Evolutionary conservation across 2,888 invertebrate genomes (phyloP).

Genomic region (Gerosis bhagava): DNA sequence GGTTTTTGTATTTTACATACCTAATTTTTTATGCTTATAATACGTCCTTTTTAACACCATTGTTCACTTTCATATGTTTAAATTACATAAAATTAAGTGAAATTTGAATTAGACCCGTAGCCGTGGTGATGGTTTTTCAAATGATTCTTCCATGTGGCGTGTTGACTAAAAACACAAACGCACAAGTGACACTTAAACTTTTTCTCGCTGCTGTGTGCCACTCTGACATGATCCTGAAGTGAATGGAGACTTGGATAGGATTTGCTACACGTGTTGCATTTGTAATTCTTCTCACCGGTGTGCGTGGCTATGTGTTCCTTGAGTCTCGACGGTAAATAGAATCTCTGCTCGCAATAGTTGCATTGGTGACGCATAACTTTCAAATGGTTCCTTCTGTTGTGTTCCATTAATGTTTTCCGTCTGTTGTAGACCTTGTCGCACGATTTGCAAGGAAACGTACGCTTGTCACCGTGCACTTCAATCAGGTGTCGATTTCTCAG

Average conservation of each 20-base stretch:
- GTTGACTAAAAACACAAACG: constrained; percentile 77
- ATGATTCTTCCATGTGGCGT: constrained; percentile 80
- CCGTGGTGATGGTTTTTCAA: constrained; percentile 78
- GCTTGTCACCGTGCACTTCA: constrained; percentile 63
- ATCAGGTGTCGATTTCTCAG: constrained; percentile 62
- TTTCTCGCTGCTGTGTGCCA: constrained; percentile 73
- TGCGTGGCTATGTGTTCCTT: constrained; percentile 78
- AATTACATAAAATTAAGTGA: not conserved
- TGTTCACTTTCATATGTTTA: too few relatives aligned
- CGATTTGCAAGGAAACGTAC: constrained; percentile 62
- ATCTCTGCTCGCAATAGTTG: constrained; percentile 65
- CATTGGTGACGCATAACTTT: constrained; percentile 67
- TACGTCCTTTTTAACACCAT: too few relatives aligned
- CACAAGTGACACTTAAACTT: constrained; percentile 79
- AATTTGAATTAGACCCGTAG: constrained; percentile 23
- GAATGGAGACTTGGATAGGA: constrained; percentile 81
- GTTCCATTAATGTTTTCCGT: constrained; percentile 64
- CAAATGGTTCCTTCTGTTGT: constrained; percentile 60
- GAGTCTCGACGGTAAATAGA: constrained; percentile 67
- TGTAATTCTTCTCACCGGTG: constrained; percentile 74
- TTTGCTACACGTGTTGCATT: constrained; percentile 82
- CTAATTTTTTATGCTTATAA: too few relatives aligned
- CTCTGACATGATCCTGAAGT: constrained; percentile 81
- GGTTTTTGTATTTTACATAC: too few relatives aligned
- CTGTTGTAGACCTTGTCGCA: constrained; percentile 69